Percentiles rank a stretch among this genome's conserved stretches.
These are phyloP conservation scores for Teleogryllus occipitalis DNA, from an alignment of 1,140 invertebrate genomes.

Conservation along the genomic window DNA sequence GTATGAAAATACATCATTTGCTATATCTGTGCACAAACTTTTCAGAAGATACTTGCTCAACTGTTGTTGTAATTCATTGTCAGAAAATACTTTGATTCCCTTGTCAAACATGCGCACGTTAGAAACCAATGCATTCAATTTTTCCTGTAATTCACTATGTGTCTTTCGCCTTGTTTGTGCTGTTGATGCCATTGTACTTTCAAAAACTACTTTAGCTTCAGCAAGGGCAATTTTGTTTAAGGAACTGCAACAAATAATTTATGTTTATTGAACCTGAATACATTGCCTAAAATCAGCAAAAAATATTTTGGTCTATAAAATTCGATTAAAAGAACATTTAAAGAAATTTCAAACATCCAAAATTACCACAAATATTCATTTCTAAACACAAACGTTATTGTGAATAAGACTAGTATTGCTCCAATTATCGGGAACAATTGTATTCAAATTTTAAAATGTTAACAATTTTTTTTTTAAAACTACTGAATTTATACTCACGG, in stretches of 20 bases:
- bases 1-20: slow-evolving; percentile 59
- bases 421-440: too few relatives aligned
- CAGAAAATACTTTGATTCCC: slow-evolving; percentile 59
- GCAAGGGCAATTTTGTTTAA: slow-evolving; percentile 46
- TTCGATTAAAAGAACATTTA: too few relatives aligned
- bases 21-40: slow-evolving; percentile 71
- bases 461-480: too few relatives aligned
- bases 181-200: slow-evolving; percentile 57
- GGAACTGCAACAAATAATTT: slow-evolving; percentile 30
- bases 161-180: slow-evolving; percentile 61
- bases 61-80: slow-evolving; percentile 53
- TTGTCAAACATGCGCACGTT: slow-evolving; percentile 81
- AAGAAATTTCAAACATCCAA: too few relatives aligned
- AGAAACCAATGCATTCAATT: slow-evolving; percentile 61
- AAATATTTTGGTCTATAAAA: too few relatives aligned
- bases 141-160: slow-evolving; percentile 71
- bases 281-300: too few relatives aligned
- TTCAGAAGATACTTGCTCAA: slow-evolving; percentile 76
- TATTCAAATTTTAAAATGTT: too few relatives aligned
- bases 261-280: too few relatives aligned
- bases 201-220: slow-evolving; percentile 58
- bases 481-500: slow-evolving; percentile 36
- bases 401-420: too few relatives aligned
- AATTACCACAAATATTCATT: too few relatives aligned
- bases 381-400: too few relatives aligned